Percentiles rank a stretch among this genome's conserved stretches.
Evolutionary conservation across 2,797 vertebrate species (phyloP).

Genomic region (Cynopterus sphinx): DNA sequence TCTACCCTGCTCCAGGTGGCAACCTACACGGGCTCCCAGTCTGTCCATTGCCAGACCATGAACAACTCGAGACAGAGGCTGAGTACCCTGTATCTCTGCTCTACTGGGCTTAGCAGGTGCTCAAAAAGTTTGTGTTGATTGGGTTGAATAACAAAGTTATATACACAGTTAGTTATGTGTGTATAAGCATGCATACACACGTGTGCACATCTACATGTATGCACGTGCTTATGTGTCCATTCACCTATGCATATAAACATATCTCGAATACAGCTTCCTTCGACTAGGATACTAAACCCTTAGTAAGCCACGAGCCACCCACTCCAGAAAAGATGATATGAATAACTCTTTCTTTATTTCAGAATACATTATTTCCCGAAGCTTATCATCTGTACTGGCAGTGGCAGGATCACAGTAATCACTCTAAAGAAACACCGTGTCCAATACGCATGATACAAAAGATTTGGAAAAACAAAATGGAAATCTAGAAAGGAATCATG

Average conservation of each 20-base stretch:
- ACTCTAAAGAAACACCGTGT: neutral
- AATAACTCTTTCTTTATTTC: neutral
- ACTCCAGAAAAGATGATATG: neutral
- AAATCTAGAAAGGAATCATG: conserved; percentile 20
- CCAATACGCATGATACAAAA: neutral
- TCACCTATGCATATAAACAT: neutral
- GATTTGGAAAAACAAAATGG: neutral
- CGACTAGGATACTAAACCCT: neutral
- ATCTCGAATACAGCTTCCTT: neutral
- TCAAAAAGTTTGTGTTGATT: neutral
- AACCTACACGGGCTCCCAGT: neutral
- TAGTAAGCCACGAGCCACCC: neutral
- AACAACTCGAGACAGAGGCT: neutral
- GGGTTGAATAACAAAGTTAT: neutral
- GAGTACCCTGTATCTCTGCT: neutral
- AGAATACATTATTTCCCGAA: conserved; percentile 18
- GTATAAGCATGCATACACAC: accelerated
- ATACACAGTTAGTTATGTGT: neutral
- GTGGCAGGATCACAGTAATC: neutral
- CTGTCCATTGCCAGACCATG: accelerated
- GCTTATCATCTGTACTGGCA: neutral
- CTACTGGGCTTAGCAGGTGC: neutral
- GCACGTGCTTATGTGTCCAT: neutral
- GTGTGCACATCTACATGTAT: neutral
- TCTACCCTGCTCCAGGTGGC: neutral